These are phyloP conservation scores for Cherax quadricarinatus DNA, from an alignment of 1,140 invertebrate genomes.

Conservation along the genomic window DNA sequence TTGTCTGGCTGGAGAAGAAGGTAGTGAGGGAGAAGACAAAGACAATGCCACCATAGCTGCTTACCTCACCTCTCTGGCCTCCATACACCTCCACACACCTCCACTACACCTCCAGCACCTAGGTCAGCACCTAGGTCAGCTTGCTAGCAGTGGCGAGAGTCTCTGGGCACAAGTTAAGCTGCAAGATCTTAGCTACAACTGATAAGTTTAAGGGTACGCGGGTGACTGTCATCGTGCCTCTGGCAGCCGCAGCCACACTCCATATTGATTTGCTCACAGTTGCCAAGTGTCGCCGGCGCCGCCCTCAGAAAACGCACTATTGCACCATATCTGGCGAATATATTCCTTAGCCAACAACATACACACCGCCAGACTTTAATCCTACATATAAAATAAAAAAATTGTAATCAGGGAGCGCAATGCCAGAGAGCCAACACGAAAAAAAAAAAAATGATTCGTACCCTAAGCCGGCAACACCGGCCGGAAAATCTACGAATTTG, in stretches of 20 bases:
- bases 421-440: not conserved
- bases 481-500: not conserved
- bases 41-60: not conserved
- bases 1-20: not conserved
- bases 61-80: not conserved
- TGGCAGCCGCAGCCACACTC: not conserved
- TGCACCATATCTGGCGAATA: not conserved
- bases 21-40: not conserved
- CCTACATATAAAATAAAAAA: not conserved
- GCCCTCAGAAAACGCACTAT: not conserved
- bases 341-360: not conserved
- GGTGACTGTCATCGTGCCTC: not conserved
- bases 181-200: not conserved
- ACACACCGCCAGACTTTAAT: not conserved
- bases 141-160: not conserved
- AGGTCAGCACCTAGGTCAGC: not conserved
- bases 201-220: not conserved
- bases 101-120: not conserved
- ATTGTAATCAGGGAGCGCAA: not conserved
- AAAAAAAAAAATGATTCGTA: not conserved
- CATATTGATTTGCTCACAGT: conserved; percentile 35
- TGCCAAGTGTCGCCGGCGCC: conserved; percentile 7
- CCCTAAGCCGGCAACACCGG: not conserved
- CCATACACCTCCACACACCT: not conserved
- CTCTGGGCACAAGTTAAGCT: not conserved